A percentile compares a stretch with the other conserved stretches of the same genome.
phyloP scores from a whole-genome alignment of 2,888 invertebrate genomes.

The Lasioglossum morio region DNA sequence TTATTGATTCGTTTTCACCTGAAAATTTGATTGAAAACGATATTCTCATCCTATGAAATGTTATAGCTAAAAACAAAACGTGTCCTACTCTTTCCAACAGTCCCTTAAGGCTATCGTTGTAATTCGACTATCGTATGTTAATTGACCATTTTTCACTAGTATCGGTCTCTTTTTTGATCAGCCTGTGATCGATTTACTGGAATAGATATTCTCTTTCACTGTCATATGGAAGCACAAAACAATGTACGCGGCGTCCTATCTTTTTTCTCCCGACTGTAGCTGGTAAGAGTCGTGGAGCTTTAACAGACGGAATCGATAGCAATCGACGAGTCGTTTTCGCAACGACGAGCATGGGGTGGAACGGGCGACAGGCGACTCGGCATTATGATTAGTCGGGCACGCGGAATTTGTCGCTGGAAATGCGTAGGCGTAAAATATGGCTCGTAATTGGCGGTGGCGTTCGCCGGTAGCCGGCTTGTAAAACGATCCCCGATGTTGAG shows the following conservation, averaged over 20 bases:
- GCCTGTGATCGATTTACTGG: not conserved
- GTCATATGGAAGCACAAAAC: too few relatives aligned
- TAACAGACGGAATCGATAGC: not conserved
- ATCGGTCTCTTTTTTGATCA: too few relatives aligned
- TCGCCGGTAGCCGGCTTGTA: slow-evolving; percentile 36
- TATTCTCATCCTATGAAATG: too few relatives aligned
- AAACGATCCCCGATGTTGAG: slow-evolving; percentile 34
- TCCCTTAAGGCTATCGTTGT: too few relatives aligned
- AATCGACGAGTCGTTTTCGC: not conserved
- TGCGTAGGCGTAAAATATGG: slow-evolving; percentile 54
- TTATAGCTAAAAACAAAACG: too few relatives aligned
- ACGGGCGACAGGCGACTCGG: slow-evolving; percentile 39
- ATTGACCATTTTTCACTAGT: too few relatives aligned
- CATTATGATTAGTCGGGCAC: slow-evolving; percentile 55
- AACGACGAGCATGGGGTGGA: slow-evolving; percentile 5
- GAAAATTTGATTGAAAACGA: too few relatives aligned
- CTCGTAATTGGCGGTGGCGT: slow-evolving; percentile 32
- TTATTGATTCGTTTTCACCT: too few relatives aligned
- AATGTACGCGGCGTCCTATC: not conserved
- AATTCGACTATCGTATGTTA: too few relatives aligned
- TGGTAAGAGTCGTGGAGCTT: not conserved
- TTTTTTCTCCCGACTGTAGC: not conserved
- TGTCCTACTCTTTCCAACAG: too few relatives aligned
- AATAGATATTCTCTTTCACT: not conserved
- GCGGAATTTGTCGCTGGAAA: slow-evolving; percentile 61